Conservation (phyloP, 2,888 invertebrate genomes). For the Alloscopus bannaensis region DNA sequence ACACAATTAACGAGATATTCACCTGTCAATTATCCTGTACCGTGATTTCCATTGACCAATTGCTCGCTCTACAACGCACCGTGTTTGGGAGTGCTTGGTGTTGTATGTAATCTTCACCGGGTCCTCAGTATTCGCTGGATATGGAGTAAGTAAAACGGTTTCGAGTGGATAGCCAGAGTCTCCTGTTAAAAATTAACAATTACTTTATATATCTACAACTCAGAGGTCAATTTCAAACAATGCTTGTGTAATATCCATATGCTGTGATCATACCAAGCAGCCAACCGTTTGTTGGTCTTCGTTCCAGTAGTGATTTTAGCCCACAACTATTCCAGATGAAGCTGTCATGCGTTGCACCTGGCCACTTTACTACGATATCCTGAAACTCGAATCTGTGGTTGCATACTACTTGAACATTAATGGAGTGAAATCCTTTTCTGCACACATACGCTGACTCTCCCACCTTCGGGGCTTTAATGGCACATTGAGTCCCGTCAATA, state of each 20-base stretch:
- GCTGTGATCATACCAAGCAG: slow-evolving; percentile 45
- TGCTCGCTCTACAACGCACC: slow-evolving; percentile 27
- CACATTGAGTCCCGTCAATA: slow-evolving; percentile 71
- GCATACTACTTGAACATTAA: slow-evolving; percentile 70
- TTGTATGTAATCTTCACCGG: not conserved
- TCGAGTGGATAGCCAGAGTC: slow-evolving; percentile 20
- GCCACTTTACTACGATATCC: slow-evolving; percentile 68
- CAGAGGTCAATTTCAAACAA: too few relatives aligned
- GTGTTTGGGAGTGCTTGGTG: not conserved
- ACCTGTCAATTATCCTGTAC: slow-evolving; percentile 41
- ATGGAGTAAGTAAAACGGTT: not conserved
- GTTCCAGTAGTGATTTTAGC: not conserved
- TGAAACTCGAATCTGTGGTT: slow-evolving; percentile 51
- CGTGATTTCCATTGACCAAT: slow-evolving; percentile 51
- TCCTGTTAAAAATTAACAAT: slow-evolving; percentile 24
- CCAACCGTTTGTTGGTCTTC: slow-evolving; percentile 39
- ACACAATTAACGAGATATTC: not conserved
- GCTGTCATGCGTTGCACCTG: slow-evolving; percentile 69
- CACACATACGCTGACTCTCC: slow-evolving; percentile 64
- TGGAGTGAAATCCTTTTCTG: slow-evolving; percentile 70
- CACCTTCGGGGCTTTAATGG: slow-evolving; percentile 63
- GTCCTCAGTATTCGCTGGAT: not conserved
- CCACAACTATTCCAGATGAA: slow-evolving; percentile 63
- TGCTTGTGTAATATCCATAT: not conserved
- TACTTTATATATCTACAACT: too few relatives aligned